A percentile compares a stretch with the other conserved stretches of the same genome.
These are phyloP conservation scores for Spodoptera frugiperda DNA, from an alignment of 1,140 invertebrate genomes.

Conservation along the genomic window DNA sequence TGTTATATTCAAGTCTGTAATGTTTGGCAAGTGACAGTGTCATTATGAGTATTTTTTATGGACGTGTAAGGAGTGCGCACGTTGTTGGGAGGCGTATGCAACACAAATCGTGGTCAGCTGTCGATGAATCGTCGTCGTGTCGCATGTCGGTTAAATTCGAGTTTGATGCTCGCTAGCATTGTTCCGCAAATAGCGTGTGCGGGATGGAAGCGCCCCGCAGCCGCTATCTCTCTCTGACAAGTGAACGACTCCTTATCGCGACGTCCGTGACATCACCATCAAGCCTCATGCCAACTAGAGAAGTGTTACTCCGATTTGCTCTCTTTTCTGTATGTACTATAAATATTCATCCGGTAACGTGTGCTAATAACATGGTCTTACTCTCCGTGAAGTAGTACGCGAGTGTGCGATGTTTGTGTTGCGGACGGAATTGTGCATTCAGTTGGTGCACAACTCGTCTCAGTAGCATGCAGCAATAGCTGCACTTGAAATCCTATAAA, in stretches of 20 bases:
- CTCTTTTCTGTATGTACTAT: constrained; percentile 30
- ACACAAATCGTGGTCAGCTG: constrained; percentile 45
- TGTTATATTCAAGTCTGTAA: neutral
- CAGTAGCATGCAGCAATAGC: constrained; percentile 47
- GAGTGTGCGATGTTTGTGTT: neutral
- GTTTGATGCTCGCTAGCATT: constrained; percentile 59
- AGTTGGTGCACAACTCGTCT: neutral
- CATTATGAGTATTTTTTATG: no score
- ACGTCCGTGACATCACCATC: constrained; percentile 68
- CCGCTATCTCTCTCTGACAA: constrained; percentile 59
- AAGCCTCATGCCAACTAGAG: constrained; percentile 60
- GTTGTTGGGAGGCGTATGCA: constrained; percentile 15
- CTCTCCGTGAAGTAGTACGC: neutral
- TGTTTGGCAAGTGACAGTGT: neutral
- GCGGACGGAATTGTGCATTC: neutral
- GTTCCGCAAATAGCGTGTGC: constrained; percentile 70
- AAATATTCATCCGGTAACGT: constrained; percentile 38
- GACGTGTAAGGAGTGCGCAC: neutral
- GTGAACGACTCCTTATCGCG: constrained; percentile 79
- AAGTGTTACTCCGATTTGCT: constrained; percentile 50
- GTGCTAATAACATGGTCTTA: constrained; percentile 7
- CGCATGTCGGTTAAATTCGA: constrained; percentile 21
- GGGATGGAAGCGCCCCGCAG: constrained; percentile 41
- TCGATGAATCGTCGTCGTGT: constrained; percentile 39
- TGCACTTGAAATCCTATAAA: constrained; percentile 65